Evolutionary conservation across 2,113 vertebrate genomes (phyloP).

Genomic region (Rhombomys opimus): DNA sequence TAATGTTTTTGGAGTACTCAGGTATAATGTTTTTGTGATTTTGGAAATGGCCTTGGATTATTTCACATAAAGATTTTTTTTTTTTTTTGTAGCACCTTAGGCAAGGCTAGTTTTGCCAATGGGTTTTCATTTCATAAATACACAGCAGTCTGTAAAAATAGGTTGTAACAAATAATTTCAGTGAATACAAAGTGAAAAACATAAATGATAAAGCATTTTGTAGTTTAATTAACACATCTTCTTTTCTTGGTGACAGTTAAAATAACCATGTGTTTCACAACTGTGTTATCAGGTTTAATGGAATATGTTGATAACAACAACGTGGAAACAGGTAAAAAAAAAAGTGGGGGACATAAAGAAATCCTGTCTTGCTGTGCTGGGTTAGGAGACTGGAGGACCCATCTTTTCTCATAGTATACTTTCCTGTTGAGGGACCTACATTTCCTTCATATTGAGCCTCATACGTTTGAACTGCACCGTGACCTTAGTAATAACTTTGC

Average conservation of each 20-base stretch:
- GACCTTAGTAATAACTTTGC: conserved; percentile 48
- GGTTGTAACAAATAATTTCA: conserved; percentile 14
- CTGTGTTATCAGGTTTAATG: neutral
- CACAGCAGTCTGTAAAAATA: neutral
- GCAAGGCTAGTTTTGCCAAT: neutral
- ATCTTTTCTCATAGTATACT: neutral
- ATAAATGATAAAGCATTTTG: conserved; percentile 21
- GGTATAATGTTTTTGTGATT: neutral
- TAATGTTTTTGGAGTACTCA: neutral
- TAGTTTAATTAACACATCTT: neutral
- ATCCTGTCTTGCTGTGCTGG: neutral
- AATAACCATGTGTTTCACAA: conserved; percentile 44
- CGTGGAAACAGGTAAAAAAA: neutral
- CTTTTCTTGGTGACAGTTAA: neutral
- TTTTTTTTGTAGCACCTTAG: neutral
- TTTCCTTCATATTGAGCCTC: conserved; percentile 20
- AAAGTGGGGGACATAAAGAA: neutral
- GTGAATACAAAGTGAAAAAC: neutral
- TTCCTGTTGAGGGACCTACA: conserved; percentile 16
- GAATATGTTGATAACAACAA: neutral
- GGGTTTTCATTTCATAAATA: neutral
- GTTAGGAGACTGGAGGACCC: neutral
- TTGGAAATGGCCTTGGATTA: neutral
- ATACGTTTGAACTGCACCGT: conserved; percentile 3
- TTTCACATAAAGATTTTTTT: neutral